phyloP scores from a whole-genome alignment of 2,888 invertebrate species.

The Dendrolimus houi region DNA sequence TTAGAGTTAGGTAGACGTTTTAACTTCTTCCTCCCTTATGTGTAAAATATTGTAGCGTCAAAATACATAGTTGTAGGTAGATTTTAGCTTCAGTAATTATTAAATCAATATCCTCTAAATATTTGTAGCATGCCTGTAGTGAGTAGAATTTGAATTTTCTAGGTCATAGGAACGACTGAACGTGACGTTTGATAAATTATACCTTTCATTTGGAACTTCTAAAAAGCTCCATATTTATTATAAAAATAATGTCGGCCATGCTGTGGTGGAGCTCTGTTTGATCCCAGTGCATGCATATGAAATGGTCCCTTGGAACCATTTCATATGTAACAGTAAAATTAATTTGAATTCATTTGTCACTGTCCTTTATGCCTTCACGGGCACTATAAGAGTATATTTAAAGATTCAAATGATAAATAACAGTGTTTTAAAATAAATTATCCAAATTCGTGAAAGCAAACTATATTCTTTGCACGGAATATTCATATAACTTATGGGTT shows the following conservation, averaged over 20 bases:
- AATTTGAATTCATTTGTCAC: constrained; percentile 41
- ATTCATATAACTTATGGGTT: no score
- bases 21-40: constrained; percentile 35
- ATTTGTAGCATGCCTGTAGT: constrained; percentile 48
- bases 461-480: no score
- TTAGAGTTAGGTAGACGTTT: constrained; percentile 33
- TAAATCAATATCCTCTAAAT: constrained; percentile 12
- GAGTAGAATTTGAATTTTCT: constrained; percentile 53
- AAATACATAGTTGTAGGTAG: constrained; percentile 19
- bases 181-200: constrained; percentile 25
- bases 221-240: neutral
- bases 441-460: no score
- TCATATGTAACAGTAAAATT: constrained; percentile 36
- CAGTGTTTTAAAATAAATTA: neutral
- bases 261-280: constrained; percentile 11
- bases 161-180: constrained; percentile 48
- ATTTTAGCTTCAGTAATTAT: constrained; percentile 32
- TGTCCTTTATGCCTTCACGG: constrained; percentile 22
- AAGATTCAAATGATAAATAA: constrained; percentile 27
- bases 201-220: neutral
- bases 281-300: constrained; percentile 36
- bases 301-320: constrained; percentile 24
- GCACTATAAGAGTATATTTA: constrained; percentile 23
- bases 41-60: constrained; percentile 34
- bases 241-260: constrained; percentile 1